These are phyloP conservation scores for Monomorium pharaonis DNA, from an alignment of 1,140 invertebrate species.

Conservation along the genomic window DNA sequence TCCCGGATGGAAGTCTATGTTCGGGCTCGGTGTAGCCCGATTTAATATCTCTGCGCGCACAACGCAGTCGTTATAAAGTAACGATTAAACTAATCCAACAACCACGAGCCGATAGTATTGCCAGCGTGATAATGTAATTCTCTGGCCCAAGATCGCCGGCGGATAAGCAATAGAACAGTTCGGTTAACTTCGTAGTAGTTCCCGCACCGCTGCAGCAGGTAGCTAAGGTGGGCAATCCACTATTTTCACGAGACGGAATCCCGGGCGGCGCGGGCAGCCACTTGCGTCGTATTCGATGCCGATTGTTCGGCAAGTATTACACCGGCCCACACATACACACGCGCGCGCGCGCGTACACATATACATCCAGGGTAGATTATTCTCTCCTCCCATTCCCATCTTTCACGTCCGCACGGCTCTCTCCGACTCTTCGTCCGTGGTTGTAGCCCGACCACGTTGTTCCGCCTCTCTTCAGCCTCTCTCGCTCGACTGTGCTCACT, in stretches of 20 bases:
- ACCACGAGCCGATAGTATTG: conserved; percentile 29
- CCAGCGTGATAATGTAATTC: conserved; percentile 46
- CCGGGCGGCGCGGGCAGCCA: not conserved
- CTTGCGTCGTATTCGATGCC: conserved; percentile 46
- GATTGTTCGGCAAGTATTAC: conserved; percentile 64
- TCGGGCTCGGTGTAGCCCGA: not conserved
- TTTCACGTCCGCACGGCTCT: not conserved
- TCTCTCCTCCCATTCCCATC: conserved; percentile 11
- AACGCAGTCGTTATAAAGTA: conserved; percentile 27
- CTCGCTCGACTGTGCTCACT: conserved; percentile 31
- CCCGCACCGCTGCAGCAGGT: not conserved
- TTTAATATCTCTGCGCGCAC: not conserved
- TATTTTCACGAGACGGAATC: conserved; percentile 40
- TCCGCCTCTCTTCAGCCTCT: conserved; percentile 1
- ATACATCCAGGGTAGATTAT: conserved; percentile 32
- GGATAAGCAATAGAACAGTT: conserved; percentile 46
- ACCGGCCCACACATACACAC: not conserved
- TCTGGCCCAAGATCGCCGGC: conserved; percentile 30
- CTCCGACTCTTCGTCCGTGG: not conserved
- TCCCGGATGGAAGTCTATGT: not conserved
- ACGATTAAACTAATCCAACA: conserved; percentile 58
- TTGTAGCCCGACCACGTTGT: not conserved
- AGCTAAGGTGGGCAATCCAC: not conserved
- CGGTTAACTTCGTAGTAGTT: conserved; percentile 40
- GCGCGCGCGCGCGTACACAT: too few species aligned